A percentile compares a stretch with the other conserved stretches of the same genome.
Conservation (phyloP, 2,113 vertebrate species). For the Ptilorrhoa leucosticta region DNA sequence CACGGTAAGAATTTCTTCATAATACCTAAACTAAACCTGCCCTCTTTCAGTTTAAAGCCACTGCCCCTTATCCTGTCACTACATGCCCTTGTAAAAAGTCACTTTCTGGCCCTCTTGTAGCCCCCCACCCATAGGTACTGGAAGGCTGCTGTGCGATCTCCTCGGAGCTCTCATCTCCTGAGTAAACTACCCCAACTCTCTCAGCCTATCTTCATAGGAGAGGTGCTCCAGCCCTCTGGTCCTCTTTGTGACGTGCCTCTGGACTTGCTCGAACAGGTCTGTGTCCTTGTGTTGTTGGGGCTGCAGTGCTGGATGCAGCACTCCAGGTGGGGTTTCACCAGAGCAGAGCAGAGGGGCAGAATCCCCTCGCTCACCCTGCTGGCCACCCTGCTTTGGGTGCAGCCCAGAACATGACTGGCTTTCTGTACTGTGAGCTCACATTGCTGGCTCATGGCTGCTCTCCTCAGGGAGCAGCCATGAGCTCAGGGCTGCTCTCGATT, state of each 20-base stretch:
- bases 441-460: too few species aligned
- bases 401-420: not conserved
- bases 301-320: not conserved
- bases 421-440: not conserved
- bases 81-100: not conserved
- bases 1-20: not conserved
- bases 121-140: too few species aligned
- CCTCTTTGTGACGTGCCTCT: not conserved
- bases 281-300: not conserved
- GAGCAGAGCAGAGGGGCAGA: not conserved
- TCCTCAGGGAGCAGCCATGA: too few species aligned
- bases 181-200: not conserved
- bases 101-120: not conserved
- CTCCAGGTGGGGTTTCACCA: not conserved
- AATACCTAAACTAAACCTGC: not conserved
- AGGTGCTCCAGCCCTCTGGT: not conserved
- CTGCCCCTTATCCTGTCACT: not conserved
- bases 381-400: fast-evolving
- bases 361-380: not conserved
- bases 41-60: not conserved
- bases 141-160: not conserved
- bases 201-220: not conserved
- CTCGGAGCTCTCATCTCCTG: not conserved
- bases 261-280: not conserved
- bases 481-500: not conserved